Conservation (phyloP, 2,113 vertebrate genomes). For the Mesembrinibis cayennensis region DNA sequence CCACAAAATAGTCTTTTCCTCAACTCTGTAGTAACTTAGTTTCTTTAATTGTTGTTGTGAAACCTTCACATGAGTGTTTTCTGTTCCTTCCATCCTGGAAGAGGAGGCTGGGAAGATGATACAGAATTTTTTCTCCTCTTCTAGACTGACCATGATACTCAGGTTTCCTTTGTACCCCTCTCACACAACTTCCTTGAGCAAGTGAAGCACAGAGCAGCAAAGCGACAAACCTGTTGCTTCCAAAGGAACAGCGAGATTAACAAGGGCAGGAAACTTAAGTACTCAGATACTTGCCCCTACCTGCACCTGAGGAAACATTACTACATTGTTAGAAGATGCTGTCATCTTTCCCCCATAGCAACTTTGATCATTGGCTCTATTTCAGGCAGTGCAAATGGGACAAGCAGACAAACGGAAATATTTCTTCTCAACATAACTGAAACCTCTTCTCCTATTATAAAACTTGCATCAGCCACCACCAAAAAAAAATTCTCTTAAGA, state of each 20-base stretch:
- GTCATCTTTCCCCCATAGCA: background rate
- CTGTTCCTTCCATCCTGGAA: background rate
- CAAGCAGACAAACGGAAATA: background rate
- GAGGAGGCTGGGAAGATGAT: background rate
- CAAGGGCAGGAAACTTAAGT: background rate
- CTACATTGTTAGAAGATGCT: background rate
- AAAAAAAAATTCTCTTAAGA: background rate
- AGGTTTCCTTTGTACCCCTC: background rate
- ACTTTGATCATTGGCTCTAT: background rate
- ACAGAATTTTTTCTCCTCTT: background rate
- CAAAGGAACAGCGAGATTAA: background rate
- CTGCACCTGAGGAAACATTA: background rate
- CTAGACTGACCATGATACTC: background rate
- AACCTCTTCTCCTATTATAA: background rate
- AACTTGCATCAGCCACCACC: background rate
- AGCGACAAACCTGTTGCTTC: background rate
- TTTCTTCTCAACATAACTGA: background rate
- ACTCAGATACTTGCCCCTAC: background rate
- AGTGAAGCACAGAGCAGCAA: background rate
- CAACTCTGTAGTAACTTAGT: background rate
- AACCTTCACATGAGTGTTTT: background rate
- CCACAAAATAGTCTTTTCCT: background rate
- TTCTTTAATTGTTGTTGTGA: accelerated
- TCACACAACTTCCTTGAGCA: background rate
- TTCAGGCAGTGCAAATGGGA: background rate